Evolutionary conservation across 1,140 invertebrate species (phyloP), one percentile per base, ranked within the genome.

Genomic region (Chrysopa pallens): DNA sequence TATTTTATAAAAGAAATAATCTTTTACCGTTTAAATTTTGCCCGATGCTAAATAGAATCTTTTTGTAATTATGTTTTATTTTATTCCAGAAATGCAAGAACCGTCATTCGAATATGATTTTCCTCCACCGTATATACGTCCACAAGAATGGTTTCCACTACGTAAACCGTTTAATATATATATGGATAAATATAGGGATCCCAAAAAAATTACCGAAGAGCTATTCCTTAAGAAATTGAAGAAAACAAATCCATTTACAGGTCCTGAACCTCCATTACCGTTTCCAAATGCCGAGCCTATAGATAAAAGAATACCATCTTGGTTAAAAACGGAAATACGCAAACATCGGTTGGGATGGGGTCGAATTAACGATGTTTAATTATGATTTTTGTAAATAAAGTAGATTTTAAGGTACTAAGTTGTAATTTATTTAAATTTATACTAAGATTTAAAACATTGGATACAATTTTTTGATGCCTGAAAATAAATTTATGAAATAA

Each of bases 21-120:
- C 5, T 45, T 35, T 44, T 40, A 45, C n/a, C n/a, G n/a, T n/a
- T n/a, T n/a, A n/a, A n/a, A n/a, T n/a, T 15, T 38, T 28, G 11
- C 8, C 29, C 15, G 28, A 35, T 35, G 12, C 12, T 2, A 28
- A 38, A 37, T 38, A 38, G 4, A 33, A 17, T 2, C 8, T 6
- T 38, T 13, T 36, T 44, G 14, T 17, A 11, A 40, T 35, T 39
- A 5, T 37, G 6, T n/a, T 27, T 42, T 40, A 36, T 27, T 43
- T 48, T 52, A 35, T 47, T 42, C 28, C 44, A 68, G 63, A 71
- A 13, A 62, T 67, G 43, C 74, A 73, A 46, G 71, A 77, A 53
- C 74, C 74, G 41, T 64, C 74, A 9, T 97, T 80, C 62, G 88
- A 92, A 51, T 98, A 95, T 58, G 81, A 93, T 53, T 92, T 91